Conservation (phyloP, 2,888 invertebrate species). For the Thera britannica region DNA sequence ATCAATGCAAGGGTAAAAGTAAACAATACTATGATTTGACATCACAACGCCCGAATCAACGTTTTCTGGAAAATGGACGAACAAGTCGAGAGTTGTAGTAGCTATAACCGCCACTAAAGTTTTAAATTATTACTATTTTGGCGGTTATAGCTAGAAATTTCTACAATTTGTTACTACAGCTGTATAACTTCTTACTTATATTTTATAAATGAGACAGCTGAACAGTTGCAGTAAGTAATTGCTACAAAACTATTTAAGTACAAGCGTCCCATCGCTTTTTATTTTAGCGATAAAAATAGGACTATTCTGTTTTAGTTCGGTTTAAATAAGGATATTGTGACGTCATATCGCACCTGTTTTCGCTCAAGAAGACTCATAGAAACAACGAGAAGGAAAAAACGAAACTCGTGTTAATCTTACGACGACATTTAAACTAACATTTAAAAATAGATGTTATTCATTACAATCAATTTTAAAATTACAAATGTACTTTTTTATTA, state of each 20-base stretch:
- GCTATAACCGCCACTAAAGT: too few species aligned
- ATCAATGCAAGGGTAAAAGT: constrained; percentile 22
- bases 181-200: not conserved
- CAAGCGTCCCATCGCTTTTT: not conserved
- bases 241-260: not conserved
- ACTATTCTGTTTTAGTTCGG: constrained; percentile 16
- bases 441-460: constrained; percentile 74
- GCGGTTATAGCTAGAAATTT: not conserved
- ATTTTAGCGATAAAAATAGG: constrained; percentile 2
- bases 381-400: constrained; percentile 55
- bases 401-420: constrained; percentile 71
- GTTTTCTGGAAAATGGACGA: constrained; percentile 4
- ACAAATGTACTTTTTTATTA: constrained; percentile 79
- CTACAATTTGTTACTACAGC: not conserved
- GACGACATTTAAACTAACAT: constrained; percentile 59
- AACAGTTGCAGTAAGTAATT: not conserved
- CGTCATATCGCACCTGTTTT: constrained; percentile 27
- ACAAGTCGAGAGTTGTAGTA: constrained; percentile 2
- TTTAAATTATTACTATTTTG: not conserved
- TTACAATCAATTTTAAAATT: constrained; percentile 71
- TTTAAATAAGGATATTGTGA: constrained; percentile 10
- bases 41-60: constrained; percentile 12
- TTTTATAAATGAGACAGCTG: not conserved
- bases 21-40: constrained; percentile 21
- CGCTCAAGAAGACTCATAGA: constrained; percentile 37